Evolutionary conservation across 2,797 vertebrate species (phyloP).

Genomic region (Rhynchotus rufescens): DNA sequence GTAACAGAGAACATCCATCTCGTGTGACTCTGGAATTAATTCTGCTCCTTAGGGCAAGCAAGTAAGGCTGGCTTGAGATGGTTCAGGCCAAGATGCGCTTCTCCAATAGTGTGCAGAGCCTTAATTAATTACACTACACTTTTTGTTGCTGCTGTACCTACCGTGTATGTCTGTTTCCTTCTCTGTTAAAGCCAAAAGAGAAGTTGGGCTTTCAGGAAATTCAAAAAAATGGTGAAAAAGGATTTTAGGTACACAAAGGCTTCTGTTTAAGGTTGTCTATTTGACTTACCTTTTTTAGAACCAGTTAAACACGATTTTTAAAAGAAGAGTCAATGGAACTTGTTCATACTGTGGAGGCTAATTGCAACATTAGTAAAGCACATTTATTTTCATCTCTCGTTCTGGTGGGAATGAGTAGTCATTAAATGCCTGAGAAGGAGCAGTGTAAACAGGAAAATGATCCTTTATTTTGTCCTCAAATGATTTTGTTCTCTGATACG

Average conservation of each 20-base stretch:
- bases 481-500: not conserved
- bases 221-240: not conserved
- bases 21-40: not conserved
- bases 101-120: not conserved
- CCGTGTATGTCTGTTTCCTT: not conserved
- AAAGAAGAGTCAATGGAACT: not conserved
- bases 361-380: not conserved
- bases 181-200: not conserved
- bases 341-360: not conserved
- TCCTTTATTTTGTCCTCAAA: not conserved
- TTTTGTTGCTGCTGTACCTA: not conserved
- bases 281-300: not conserved
- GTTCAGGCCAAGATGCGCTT: slow-evolving; percentile 1
- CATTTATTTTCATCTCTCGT: not conserved
- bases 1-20: not conserved
- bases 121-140: not conserved
- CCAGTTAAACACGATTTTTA: not conserved
- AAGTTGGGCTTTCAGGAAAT: not conserved
- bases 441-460: not conserved
- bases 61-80: not conserved
- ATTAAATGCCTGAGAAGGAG: not conserved
- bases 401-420: not conserved
- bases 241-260: not conserved
- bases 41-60: not conserved
- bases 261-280: not conserved